phyloP scores from a whole-genome alignment of 2,888 invertebrate genomes.

The Megamerina dolium region DNA sequence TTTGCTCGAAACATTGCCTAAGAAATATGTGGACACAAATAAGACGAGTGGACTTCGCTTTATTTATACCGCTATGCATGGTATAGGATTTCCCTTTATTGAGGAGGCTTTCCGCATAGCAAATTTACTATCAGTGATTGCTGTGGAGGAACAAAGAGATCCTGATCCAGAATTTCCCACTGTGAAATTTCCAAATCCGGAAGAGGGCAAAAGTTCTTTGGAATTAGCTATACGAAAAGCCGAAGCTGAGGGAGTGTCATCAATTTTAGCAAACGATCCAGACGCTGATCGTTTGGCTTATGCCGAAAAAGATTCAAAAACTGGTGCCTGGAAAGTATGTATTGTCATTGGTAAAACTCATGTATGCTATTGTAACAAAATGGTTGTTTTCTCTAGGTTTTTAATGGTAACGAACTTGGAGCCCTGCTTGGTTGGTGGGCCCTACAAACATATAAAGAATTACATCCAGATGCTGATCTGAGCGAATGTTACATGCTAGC shows the following conservation, averaged over 20 bases:
- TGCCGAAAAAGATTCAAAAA: constrained; percentile 68
- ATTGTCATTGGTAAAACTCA: background rate
- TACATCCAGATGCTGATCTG: constrained; percentile 49
- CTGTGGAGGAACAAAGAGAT: constrained; percentile 63
- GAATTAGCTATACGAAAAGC: constrained; percentile 74
- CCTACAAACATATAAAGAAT: constrained; percentile 55
- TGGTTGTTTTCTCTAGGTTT: constrained; percentile 53
- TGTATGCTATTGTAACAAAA: too few species aligned
- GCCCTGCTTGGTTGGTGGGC: constrained; percentile 93
- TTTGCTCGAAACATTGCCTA: constrained; percentile 54
- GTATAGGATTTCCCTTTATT: constrained; percentile 82
- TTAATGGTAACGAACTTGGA: constrained; percentile 94
- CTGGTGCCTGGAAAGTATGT: constrained; percentile 32
- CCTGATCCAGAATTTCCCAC: constrained; percentile 97
- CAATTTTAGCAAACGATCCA: constrained; percentile 95
- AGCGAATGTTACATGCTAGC: constrained; percentile 75
- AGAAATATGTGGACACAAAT: constrained; percentile 51
- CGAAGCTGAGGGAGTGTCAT: constrained; percentile 57
- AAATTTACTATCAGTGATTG: constrained; percentile 56
- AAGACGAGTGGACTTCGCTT: constrained; percentile 59
- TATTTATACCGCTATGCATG: constrained; percentile 97
- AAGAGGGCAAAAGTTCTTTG: constrained; percentile 82
- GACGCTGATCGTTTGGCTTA: constrained; percentile 95
- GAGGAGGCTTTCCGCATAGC: constrained; percentile 67
- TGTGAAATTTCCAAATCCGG: constrained; percentile 96